These are phyloP conservation scores for Drosophila melanosoma DNA, from an alignment of 2,888 invertebrate species.

Conservation along the genomic window DNA sequence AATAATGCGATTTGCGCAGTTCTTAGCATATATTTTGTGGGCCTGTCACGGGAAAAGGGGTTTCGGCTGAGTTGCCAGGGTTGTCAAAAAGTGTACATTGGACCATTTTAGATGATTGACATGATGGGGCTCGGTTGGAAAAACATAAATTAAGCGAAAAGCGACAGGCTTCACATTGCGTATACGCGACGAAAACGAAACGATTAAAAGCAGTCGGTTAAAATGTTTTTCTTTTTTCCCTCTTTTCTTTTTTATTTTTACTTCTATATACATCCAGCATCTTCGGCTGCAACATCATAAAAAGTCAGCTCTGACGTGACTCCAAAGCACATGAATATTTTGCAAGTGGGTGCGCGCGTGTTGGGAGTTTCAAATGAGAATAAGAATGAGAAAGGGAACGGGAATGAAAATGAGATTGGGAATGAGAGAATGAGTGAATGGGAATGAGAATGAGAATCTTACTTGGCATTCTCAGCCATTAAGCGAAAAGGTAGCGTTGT, in stretches of 20 bases:
- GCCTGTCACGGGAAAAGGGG: constrained; percentile 16
- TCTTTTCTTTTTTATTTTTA: constrained; percentile 29
- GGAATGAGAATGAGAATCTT: constrained; percentile 3
- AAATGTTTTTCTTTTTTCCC: constrained; percentile 3
- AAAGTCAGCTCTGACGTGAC: constrained; percentile 55
- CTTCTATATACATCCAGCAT: constrained; percentile 14
- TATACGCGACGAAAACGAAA: constrained; percentile 42
- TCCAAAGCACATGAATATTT: constrained; percentile 62
- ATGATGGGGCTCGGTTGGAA: constrained; percentile 35
- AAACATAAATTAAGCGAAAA: constrained; percentile 3
- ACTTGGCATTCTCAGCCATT: constrained; percentile 25
- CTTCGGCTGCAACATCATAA: constrained; percentile 62
- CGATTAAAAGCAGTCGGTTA: constrained; percentile 57
- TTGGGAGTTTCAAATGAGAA: constrained; percentile 48
- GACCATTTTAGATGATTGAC: constrained; percentile 68
- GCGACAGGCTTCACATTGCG: constrained; percentile 31
- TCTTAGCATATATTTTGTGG: constrained; percentile 38
- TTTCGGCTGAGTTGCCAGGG: neutral
- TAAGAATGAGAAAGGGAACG: constrained; percentile 16
- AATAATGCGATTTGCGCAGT: constrained; percentile 53
- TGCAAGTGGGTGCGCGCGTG: constrained; percentile 64
- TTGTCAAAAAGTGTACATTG: neutral
- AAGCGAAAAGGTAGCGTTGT: constrained; percentile 40
- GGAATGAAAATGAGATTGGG: too few species aligned
- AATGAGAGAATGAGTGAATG: neutral